A percentile compares a stretch with the other conserved stretches of the same genome.
phyloP scores from a whole-genome alignment of 2,113 vertebrate species.

The Ariopsis seemanni region DNA sequence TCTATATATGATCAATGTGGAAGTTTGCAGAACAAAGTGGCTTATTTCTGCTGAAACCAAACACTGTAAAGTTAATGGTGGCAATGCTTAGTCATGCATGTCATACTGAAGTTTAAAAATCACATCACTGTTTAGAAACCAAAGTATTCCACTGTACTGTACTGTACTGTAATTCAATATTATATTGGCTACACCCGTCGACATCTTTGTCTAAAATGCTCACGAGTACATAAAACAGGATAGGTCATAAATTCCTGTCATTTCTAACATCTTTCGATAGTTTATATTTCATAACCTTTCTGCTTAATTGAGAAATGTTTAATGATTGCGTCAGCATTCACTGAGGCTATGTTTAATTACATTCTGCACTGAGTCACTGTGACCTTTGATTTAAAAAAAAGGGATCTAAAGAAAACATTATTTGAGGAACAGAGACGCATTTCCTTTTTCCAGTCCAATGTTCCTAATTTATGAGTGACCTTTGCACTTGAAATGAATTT shows the following conservation, averaged over 20 bases:
- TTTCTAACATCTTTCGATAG: not conserved
- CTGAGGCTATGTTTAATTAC: not conserved
- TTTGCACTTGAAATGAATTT: not conserved
- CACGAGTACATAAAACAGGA: not conserved
- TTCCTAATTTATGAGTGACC: conserved; percentile 6
- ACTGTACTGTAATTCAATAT: not conserved
- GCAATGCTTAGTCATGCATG: not conserved
- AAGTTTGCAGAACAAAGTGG: not conserved
- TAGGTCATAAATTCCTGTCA: not conserved
- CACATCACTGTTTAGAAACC: not conserved
- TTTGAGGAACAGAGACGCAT: conserved; percentile 8
- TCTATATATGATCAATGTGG: not conserved
- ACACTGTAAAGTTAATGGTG: not conserved
- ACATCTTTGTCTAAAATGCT: not conserved
- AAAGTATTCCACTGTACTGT: not conserved
- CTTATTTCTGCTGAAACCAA: conserved; percentile 3
- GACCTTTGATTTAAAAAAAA: conserved; percentile 1
- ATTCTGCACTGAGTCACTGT: not conserved
- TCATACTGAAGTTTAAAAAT: not conserved
- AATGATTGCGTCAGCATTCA: not conserved
- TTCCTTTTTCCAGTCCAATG: conserved; percentile 26
- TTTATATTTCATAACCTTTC: not conserved
- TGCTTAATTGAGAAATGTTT: not conserved
- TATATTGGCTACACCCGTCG: not conserved
- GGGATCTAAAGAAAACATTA: conserved; percentile 15